These are phyloP conservation scores for Anastrepha obliqua DNA, from an alignment of 1,140 invertebrate species.

Conservation along the genomic window DNA sequence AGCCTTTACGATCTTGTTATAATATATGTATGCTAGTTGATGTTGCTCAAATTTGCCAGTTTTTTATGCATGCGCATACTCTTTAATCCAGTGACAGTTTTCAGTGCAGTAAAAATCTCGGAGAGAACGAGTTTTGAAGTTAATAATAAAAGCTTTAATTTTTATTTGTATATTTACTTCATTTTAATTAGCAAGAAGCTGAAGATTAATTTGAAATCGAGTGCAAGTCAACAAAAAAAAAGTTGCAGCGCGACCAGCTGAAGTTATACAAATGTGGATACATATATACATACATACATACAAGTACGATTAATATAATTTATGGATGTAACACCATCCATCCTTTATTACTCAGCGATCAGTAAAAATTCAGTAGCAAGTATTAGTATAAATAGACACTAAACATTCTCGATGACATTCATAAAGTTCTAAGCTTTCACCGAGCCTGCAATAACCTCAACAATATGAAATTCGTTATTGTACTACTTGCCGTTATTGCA, in stretches of 20 bases:
- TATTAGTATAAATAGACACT: constrained; percentile 24
- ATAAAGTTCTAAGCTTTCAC: constrained; percentile 31
- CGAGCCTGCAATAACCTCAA: constrained; percentile 2
- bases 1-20: too few relatives aligned
- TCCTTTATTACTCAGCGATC: not conserved
- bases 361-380: not conserved
- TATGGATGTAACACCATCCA: not conserved
- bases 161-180: not conserved
- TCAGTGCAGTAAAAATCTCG: not conserved
- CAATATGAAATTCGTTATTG: constrained; percentile 60
- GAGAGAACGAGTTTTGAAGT: not conserved
- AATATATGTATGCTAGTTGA: not conserved
- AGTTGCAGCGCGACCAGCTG: not conserved
- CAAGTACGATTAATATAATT: too few relatives aligned
- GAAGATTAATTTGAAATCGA: not conserved
- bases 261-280: not conserved
- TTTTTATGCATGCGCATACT: not conserved
- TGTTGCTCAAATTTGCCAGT: not conserved
- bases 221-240: not conserved
- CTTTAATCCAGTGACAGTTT: not conserved
- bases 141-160: not conserved
- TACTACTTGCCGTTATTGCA: constrained; percentile 46
- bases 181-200: constrained; percentile 3
- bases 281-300: not conserved
- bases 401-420: not conserved